A percentile compares a stretch with the other conserved stretches of the same genome.
These are phyloP conservation scores for Collichthys lucidus DNA, from an alignment of 2,113 vertebrate genomes.

Conservation along the genomic window DNA sequence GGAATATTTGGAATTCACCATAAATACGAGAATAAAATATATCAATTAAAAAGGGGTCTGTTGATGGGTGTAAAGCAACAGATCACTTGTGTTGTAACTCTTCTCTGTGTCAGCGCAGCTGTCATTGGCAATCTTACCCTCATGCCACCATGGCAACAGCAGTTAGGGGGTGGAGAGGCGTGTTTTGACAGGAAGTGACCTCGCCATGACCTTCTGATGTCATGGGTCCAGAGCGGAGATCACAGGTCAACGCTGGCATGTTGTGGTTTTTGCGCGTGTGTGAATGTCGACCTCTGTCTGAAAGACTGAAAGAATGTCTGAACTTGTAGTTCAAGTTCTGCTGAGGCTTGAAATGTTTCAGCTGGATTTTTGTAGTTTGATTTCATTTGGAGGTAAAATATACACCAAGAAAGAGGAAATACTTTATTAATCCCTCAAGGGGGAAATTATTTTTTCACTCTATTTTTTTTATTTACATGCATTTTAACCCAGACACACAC, in stretches of 20 bases:
- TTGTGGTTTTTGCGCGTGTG: conserved; percentile 3
- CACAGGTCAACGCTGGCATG: conserved; percentile 45
- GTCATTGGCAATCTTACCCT: conserved; percentile 14
- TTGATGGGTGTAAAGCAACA: neutral
- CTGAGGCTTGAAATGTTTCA: neutral
- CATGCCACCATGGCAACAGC: conserved; percentile 38
- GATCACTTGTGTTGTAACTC: neutral
- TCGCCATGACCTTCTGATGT: conserved; percentile 42
- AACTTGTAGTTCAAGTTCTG: neutral
- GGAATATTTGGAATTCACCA: no score
- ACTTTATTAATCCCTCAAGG: no score
- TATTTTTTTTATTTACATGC: no score
- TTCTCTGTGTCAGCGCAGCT: conserved; percentile 24
- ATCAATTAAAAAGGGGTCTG: neutral
- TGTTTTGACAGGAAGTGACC: conserved; percentile 61
- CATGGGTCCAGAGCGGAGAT: conserved; percentile 25
- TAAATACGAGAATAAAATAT: no score
- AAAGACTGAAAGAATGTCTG: conserved; percentile 1
- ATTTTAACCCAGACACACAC: no score
- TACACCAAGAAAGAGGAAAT: no score
- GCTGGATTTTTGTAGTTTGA: neutral
- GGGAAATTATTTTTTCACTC: no score
- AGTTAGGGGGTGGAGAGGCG: conserved; percentile 20
- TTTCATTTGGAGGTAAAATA: neutral
- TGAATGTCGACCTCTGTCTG: neutral